These are phyloP conservation scores for Casuarius casuarius DNA, from an alignment of 2,113 vertebrate genomes.

Conservation along the genomic window DNA sequence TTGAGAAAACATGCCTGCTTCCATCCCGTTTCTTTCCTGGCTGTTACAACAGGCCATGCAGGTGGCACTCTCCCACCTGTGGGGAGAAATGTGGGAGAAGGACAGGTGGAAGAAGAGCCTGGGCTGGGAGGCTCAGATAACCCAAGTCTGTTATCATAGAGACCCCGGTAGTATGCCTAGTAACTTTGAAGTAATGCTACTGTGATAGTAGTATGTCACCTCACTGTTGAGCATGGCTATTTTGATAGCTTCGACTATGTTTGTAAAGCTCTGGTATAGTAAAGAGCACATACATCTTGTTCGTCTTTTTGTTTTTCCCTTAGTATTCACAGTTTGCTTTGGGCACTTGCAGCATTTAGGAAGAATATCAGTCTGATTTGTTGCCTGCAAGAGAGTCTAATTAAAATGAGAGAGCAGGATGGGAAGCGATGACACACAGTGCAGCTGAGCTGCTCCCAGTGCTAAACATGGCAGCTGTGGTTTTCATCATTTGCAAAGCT, in stretches of 20 bases:
- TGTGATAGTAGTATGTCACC: not conserved
- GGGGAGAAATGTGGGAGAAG: not conserved
- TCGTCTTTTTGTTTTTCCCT: slow-evolving; percentile 32
- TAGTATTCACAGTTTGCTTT: slow-evolving; percentile 40
- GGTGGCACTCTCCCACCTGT: not conserved
- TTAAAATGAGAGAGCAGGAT: slow-evolving; percentile 60
- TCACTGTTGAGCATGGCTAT: not conserved
- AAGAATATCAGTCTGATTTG: slow-evolving; percentile 70
- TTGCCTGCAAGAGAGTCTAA: slow-evolving; percentile 68
- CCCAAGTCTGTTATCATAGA: not conserved
- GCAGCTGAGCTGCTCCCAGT: slow-evolving; percentile 63
- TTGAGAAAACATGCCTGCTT: not conserved
- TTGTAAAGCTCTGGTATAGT: not conserved
- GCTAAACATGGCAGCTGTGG: slow-evolving; percentile 53
- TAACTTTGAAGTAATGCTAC: not conserved
- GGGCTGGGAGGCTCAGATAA: not conserved
- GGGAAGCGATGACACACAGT: slow-evolving; percentile 49
- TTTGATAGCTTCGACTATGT: slow-evolving; percentile 10
- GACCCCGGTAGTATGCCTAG: not conserved
- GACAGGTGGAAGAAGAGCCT: not conserved
- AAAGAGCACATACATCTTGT: slow-evolving; percentile 47
- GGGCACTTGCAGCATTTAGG: slow-evolving; percentile 47
- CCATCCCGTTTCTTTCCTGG: not conserved
- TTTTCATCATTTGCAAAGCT: slow-evolving; percentile 53
- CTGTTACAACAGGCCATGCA: not conserved